Evolutionary conservation across 2,797 vertebrate species (phyloP).

Genomic region (Coluber constrictor): DNA sequence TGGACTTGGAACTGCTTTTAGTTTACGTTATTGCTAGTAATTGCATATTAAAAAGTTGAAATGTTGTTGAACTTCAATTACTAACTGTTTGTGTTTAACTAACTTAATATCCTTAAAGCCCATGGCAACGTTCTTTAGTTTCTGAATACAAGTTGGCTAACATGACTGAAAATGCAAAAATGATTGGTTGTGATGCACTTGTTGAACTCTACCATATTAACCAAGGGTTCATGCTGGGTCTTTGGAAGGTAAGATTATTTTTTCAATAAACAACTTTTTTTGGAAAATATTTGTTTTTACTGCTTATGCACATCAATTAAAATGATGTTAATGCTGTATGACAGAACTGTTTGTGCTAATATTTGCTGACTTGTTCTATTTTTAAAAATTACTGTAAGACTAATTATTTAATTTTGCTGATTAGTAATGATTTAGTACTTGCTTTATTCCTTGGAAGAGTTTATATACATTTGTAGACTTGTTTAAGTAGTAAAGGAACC

Average conservation of each 20-base stretch:
- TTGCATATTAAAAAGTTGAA: neutral
- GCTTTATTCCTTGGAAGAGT: neutral
- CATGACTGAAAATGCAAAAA: constrained; percentile 51
- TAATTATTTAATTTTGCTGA: neutral
- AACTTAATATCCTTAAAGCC: constrained; percentile 65
- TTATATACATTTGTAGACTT: neutral
- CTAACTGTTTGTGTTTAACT: constrained; percentile 12
- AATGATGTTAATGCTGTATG: neutral
- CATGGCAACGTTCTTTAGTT: constrained; percentile 78
- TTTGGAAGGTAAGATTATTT: constrained; percentile 83
- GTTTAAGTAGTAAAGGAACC: neutral
- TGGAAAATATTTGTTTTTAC: neutral
- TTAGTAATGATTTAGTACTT: neutral
- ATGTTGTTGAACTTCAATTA: neutral
- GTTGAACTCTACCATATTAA: constrained; percentile 74
- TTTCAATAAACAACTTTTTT: neutral
- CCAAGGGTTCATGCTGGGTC: constrained; percentile 78
- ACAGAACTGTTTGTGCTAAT: neutral
- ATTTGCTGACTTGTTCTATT: neutral
- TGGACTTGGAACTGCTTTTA: neutral
- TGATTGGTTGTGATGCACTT: constrained; percentile 75
- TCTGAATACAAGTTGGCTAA: constrained; percentile 67
- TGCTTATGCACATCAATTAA: neutral
- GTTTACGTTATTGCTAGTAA: neutral
- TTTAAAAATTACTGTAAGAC: neutral